Conservation (phyloP, 2,113 vertebrate species). For the Bubo blakistoni region DNA sequence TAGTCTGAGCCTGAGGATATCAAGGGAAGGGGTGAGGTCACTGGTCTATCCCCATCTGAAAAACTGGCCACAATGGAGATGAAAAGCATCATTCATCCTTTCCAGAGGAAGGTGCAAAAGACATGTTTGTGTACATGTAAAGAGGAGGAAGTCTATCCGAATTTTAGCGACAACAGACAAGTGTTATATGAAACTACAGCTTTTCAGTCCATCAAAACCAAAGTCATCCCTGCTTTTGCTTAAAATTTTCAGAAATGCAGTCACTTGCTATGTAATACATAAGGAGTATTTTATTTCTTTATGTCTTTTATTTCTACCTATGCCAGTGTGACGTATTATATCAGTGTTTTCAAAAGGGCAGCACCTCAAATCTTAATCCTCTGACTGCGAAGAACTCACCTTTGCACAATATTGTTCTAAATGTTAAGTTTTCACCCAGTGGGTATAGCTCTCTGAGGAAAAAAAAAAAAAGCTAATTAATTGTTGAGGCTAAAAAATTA, state of each 20-base stretch:
- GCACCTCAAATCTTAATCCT: neutral
- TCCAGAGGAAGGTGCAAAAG: neutral
- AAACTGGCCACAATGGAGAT: neutral
- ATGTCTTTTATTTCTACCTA: neutral
- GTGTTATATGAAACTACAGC: neutral
- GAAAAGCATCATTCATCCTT: neutral
- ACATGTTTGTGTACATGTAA: neutral
- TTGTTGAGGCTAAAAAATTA: neutral
- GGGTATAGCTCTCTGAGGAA: neutral
- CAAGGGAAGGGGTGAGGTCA: fast-evolving
- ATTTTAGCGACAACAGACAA: neutral
- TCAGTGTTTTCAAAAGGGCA: neutral
- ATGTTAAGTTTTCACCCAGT: neutral
- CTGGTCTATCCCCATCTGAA: neutral
- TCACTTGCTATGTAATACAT: neutral
- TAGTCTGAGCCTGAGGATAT: neutral
- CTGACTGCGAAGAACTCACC: neutral
- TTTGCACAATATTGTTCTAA: neutral
- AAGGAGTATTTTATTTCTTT: neutral
- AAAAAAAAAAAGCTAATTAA: neutral
- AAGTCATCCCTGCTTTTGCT: neutral
- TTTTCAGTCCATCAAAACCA: neutral
- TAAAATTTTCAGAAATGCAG: neutral
- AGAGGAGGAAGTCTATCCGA: neutral
- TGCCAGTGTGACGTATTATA: neutral